Evolutionary conservation across 2,113 vertebrate species (phyloP).

Genomic region (Cygnus atratus): DNA sequence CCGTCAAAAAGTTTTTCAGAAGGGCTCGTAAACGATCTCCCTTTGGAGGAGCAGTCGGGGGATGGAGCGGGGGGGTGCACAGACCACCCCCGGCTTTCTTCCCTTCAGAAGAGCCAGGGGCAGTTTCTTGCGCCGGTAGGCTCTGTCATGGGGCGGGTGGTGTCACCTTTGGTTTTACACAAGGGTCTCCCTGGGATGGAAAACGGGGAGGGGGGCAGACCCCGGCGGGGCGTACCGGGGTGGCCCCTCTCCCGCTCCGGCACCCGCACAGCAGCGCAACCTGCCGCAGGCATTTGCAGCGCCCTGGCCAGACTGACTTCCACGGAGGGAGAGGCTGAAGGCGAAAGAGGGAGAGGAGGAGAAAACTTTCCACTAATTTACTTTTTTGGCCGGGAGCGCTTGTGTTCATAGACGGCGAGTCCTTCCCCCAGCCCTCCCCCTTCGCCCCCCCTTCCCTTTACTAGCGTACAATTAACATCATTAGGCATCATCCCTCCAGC

Average conservation of each 20-base stretch:
- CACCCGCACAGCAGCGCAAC: background rate
- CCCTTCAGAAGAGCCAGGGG: background rate
- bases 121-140: background rate
- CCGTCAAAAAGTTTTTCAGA: background rate
- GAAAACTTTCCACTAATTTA: constrained; percentile 51
- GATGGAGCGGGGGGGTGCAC: background rate
- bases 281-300: background rate
- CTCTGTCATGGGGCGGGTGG: background rate
- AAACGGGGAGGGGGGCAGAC: background rate
- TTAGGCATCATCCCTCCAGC: background rate
- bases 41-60: background rate
- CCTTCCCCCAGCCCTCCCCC: constrained; percentile 10
- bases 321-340: background rate
- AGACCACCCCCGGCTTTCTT: background rate
- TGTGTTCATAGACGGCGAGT: background rate
- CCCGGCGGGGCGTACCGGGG: too few species aligned
- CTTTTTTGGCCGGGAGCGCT: constrained; percentile 7
- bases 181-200: background rate
- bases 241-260: background rate
- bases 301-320: background rate
- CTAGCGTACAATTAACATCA: constrained; percentile 29
- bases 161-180: background rate
- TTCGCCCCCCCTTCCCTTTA: background rate
- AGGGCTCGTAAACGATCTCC: rapidly evolving
- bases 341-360: constrained; percentile 8